phyloP scores from a whole-genome alignment of 2,113 vertebrate genomes.

The Anthoscopus minutus region DNA sequence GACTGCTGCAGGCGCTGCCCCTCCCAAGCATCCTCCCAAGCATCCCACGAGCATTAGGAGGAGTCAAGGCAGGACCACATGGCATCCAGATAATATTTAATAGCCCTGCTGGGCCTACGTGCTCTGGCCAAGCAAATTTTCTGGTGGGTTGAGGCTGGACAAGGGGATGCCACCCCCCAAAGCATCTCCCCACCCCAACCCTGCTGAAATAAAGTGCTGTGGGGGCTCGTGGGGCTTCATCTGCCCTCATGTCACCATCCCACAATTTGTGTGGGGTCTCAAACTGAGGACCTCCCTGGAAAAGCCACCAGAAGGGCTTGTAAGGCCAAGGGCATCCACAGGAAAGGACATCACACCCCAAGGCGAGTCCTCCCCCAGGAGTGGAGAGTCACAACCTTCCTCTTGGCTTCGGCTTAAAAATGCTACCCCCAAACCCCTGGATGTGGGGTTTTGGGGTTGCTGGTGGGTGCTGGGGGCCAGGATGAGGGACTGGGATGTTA shows the following conservation, averaged over 20 bases:
- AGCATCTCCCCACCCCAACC: not conserved
- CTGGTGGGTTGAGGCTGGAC: not conserved
- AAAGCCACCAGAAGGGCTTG: not conserved
- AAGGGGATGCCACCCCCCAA: not conserved
- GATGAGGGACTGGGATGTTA: not conserved
- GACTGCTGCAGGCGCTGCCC: fast-evolving
- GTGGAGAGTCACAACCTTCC: not conserved
- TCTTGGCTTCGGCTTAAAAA: not conserved
- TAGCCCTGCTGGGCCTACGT: not conserved
- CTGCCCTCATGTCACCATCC: not conserved
- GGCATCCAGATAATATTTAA: constrained; percentile 39
- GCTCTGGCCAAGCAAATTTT: not conserved
- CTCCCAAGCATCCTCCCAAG: not conserved
- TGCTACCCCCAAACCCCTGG: fast-evolving
- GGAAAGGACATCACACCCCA: not conserved
- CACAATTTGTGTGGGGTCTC: not conserved
- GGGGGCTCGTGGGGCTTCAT: not conserved
- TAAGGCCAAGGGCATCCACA: not conserved
- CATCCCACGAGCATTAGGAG: not conserved
- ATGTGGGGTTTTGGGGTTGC: fast-evolving
- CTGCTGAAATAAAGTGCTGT: not conserved
- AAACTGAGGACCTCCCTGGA: not conserved
- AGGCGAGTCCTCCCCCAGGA: fast-evolving
- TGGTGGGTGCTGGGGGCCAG: not conserved
- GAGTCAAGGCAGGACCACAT: not conserved